These are phyloP conservation scores for Criorhina ranunculi DNA, from an alignment of 2,888 invertebrate species.

Conservation along the genomic window DNA sequence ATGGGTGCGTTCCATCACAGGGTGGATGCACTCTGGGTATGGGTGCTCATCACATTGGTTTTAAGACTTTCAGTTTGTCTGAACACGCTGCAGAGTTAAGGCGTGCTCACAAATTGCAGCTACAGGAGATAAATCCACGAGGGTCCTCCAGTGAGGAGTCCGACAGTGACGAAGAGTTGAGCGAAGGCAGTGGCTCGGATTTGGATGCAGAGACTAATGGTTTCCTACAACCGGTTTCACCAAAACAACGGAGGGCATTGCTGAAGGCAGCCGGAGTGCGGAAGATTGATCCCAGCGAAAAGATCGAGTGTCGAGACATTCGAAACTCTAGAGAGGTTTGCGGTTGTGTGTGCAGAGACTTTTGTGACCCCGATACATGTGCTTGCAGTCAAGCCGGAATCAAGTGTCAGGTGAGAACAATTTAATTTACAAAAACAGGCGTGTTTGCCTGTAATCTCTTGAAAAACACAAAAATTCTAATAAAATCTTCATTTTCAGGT, in stretches of 20 bases:
- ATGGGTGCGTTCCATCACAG: constrained; percentile 95
- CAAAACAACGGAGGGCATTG: constrained; percentile 94
- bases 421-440: not conserved
- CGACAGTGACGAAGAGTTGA: constrained; percentile 93
- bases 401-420: constrained; percentile 91
- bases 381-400: constrained; percentile 97
- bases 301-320: constrained; percentile 97
- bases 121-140: constrained; percentile 85
- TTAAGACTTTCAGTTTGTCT: constrained; percentile 91
- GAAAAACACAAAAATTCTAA: not conserved
- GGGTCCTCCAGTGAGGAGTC: constrained; percentile 91
- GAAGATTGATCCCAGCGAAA: constrained; percentile 96
- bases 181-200: constrained; percentile 92
- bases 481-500: constrained; percentile 86
- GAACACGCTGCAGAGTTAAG: constrained; percentile 96
- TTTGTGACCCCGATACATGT: constrained; percentile 98
- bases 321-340: constrained; percentile 96
- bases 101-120: constrained; percentile 92
- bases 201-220: constrained; percentile 95
- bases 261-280: constrained; percentile 96
- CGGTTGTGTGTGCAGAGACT: constrained; percentile 96
- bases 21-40: constrained; percentile 97
- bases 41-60: constrained; percentile 89
- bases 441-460: no score
- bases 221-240: constrained; percentile 96